Base-by-base conservation (phyloP, 2,113 vertebrate species). In the Reinhardtius hippoglossoides region DNA sequence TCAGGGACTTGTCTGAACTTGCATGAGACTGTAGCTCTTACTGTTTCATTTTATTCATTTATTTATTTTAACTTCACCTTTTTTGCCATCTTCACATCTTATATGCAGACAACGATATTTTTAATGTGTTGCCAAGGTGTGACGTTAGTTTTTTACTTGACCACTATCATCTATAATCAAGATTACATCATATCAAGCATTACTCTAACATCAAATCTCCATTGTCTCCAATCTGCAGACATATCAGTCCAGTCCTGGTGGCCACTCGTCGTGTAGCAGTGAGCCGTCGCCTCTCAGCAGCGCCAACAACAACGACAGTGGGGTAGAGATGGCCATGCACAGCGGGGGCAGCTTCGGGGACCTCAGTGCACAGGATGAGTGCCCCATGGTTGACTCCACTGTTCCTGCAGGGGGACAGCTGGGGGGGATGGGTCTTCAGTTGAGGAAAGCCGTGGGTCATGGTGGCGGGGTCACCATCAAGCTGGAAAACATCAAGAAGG, bases 231-330 rank as follows among this genome's bases (percentile, higher is more conserved):
- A 31, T 31, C 86, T 74, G 2, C 93, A 99, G 98, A 95, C 96
- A 86, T 98, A 97, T 95, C 97, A 99, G 94, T 96, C 97, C 96
- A 99, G 98, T 90, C 98, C 98, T 91, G 96, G 96, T 81, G 97
- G 97, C 90, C 97, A 97, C 92, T 99, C 97, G 0, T 99, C 98
- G n/a, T 99, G 97, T 86, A 98, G 97, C 95, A 99, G 98, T 57
- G 97, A 99, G 91, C 97, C 96, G 16, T 99, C 98, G 72, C 98
- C 97, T 80, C 96, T 98, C 94, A 95, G 97, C 93, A 97, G 95
- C 84, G 89, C 94, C 96, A 96, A 95, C 96, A 97, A 98, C 96
- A 96, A 97, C 90, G 96, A 98, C 95, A 98, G 97, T 88, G 96
- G 97, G 92, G 96, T 98, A 96, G 98, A 98, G 94, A 96, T 98